These are phyloP conservation scores for Polyodon spathula DNA, from an alignment of 2,113 vertebrate genomes.

Conservation along the genomic window DNA sequence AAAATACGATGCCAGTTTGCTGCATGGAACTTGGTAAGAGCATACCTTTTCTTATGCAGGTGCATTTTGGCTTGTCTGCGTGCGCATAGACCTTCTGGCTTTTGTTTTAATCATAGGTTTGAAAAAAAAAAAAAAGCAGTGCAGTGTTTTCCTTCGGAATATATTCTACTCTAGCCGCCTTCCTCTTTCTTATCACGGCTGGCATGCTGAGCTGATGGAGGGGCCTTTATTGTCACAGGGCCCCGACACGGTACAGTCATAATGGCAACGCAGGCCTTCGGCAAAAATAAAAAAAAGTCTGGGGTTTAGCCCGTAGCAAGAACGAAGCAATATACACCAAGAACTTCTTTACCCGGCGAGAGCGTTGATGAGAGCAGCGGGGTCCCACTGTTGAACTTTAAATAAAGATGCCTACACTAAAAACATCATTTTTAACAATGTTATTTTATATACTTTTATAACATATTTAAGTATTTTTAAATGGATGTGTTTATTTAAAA, in stretches of 20 bases:
- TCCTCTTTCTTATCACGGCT: background rate
- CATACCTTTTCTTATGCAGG: conserved; percentile 12
- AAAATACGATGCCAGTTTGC: conserved; percentile 3
- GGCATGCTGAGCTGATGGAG: conserved; percentile 1
- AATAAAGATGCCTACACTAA: too few relatives aligned
- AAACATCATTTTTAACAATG: too few relatives aligned
- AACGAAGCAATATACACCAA: too few relatives aligned
- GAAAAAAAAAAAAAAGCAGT: background rate
- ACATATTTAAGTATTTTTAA: too few relatives aligned
- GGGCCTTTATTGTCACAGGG: conserved; percentile 12
- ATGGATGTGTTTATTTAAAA: too few relatives aligned
- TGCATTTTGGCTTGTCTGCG: conserved; percentile 13
- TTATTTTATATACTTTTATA: too few relatives aligned
- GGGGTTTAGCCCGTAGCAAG: too few relatives aligned
- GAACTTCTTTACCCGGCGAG: too few relatives aligned
- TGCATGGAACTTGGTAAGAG: conserved; percentile 14
- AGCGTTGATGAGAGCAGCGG: too few relatives aligned
- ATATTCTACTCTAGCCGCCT: background rate
- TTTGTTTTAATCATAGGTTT: background rate
- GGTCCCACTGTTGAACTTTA: too few relatives aligned
- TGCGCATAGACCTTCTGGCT: background rate
- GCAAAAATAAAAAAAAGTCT: background rate
- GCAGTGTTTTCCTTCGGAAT: background rate
- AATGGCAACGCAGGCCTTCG: too few relatives aligned
- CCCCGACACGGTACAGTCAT: background rate